Evolutionary conservation across 35 echinoderm and acorn worm genomes (phyloP).

Genomic region (Stichopus chloronotus): DNA sequence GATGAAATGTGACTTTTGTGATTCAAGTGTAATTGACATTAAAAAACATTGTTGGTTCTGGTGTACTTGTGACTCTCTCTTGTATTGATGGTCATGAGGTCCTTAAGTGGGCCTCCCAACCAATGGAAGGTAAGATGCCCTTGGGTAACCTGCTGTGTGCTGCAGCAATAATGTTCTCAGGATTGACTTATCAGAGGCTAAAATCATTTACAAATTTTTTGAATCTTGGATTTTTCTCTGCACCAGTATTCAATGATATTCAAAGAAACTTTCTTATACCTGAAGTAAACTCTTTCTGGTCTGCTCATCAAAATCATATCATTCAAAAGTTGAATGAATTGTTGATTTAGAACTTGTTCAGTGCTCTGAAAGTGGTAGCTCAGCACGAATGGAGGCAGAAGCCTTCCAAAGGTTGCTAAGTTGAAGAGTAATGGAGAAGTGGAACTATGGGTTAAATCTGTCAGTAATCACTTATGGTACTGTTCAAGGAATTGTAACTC

Average conservation of each 20-base stretch:
- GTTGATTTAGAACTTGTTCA: slow-evolving; percentile 5
- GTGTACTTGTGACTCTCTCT: not conserved
- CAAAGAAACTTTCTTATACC: not conserved
- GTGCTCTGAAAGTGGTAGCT: not conserved
- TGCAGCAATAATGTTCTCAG: not conserved
- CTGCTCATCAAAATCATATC: not conserved
- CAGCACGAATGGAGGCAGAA: slow-evolving; percentile 6
- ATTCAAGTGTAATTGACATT: not conserved
- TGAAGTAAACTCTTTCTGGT: slow-evolving; percentile 21
- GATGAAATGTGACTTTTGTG: not conserved
- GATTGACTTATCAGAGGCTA: not conserved
- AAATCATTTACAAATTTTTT: not conserved
- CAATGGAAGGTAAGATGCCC: not conserved
- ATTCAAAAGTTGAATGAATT: not conserved
- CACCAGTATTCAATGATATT: too few relatives aligned
- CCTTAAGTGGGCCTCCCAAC: slow-evolving; percentile 17
- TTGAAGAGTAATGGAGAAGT: slow-evolving; percentile 7
- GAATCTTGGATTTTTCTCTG: too few relatives aligned
- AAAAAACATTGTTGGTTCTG: slow-evolving; percentile 21
- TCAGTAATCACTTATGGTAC: slow-evolving; percentile 18
- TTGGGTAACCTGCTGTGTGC: slow-evolving; percentile 15
- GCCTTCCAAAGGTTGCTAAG: slow-evolving; percentile 4
- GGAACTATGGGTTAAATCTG: slow-evolving; percentile 23
- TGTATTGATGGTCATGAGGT: slow-evolving; percentile 12
- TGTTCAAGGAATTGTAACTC: slow-evolving; percentile 5